Conservation (phyloP, 2,888 invertebrate genomes). For the Epicampocera succincta region DNA sequence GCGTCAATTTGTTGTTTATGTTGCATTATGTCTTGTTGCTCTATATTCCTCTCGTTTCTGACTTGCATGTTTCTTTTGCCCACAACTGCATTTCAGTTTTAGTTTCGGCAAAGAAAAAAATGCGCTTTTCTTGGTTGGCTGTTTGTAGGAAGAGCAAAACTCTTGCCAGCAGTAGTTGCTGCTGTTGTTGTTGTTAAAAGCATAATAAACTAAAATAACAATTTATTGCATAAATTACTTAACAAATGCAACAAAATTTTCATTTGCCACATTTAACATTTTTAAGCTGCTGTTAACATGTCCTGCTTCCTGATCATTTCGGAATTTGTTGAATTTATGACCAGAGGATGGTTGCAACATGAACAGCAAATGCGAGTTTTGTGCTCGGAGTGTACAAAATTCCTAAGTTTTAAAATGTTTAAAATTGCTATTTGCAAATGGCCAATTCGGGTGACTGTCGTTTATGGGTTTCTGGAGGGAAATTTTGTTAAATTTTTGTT, state of each 20-base stretch:
- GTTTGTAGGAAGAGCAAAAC: conserved; percentile 4
- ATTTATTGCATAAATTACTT: conserved; percentile 45
- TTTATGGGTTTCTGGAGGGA: too few relatives aligned
- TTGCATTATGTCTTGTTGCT: not conserved
- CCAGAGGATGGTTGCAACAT: not conserved
- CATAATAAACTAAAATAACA: conserved; percentile 56
- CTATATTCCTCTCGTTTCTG: not conserved
- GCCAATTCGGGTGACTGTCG: too few relatives aligned
- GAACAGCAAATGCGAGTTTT: too few relatives aligned
- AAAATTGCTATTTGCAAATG: too few relatives aligned
- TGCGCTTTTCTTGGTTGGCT: conserved; percentile 1
- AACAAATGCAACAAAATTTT: conserved; percentile 7
- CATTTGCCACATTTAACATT: conserved; percentile 28
- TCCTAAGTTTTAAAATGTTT: too few relatives aligned
- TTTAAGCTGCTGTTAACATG: conserved; percentile 30
- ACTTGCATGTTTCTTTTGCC: conserved; percentile 33
- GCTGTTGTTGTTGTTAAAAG: conserved; percentile 61
- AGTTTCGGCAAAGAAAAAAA: not conserved
- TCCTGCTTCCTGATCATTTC: not conserved
- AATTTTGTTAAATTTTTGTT: too few relatives aligned
- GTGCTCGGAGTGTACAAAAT: not conserved
- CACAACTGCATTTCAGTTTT: conserved; percentile 30
- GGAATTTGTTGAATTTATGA: conserved; percentile 7
- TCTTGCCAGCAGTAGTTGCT: too few relatives aligned
- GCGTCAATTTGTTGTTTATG: conserved; percentile 40